A percentile compares a stretch with the other conserved stretches of the same genome.
Evolutionary conservation across 2,113 vertebrate genomes (phyloP).

Genomic region (Gnathonemus longibarbis): DNA sequence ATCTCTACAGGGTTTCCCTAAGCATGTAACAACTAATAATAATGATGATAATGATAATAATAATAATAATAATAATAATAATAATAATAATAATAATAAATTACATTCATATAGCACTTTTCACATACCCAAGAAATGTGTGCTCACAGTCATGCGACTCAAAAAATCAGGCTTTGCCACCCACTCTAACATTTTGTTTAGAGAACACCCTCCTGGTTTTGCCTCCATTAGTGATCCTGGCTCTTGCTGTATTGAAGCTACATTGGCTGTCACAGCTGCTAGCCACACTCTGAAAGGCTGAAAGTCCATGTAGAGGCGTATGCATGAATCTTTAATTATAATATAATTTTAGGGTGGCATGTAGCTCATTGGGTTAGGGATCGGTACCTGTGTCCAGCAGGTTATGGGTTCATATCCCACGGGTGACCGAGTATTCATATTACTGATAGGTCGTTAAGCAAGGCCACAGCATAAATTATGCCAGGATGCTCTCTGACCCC

Average conservation of each 20-base stretch:
- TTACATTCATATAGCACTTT: not conserved
- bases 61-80: no score
- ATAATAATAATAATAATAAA: not conserved
- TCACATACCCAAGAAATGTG: not conserved
- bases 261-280: not conserved
- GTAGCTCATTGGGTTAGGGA: not conserved
- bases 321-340: not conserved
- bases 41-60: not conserved
- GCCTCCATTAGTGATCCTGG: not conserved
- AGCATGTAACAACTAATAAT: not conserved
- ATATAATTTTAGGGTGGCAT: not conserved
- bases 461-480: not conserved
- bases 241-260: not conserved
- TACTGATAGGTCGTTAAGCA: not conserved
- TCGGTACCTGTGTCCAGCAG: not conserved
- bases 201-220: not conserved
- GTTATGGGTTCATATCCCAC: not conserved
- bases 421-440: not conserved
- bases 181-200: not conserved
- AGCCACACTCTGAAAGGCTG: not conserved
- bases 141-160: not conserved
- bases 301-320: not conserved
- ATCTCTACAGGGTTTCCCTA: not conserved
- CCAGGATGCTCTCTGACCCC: not conserved
- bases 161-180: not conserved